Base-by-base conservation (phyloP, 2,113 vertebrate species). In the Hipposideros armiger region DNA sequence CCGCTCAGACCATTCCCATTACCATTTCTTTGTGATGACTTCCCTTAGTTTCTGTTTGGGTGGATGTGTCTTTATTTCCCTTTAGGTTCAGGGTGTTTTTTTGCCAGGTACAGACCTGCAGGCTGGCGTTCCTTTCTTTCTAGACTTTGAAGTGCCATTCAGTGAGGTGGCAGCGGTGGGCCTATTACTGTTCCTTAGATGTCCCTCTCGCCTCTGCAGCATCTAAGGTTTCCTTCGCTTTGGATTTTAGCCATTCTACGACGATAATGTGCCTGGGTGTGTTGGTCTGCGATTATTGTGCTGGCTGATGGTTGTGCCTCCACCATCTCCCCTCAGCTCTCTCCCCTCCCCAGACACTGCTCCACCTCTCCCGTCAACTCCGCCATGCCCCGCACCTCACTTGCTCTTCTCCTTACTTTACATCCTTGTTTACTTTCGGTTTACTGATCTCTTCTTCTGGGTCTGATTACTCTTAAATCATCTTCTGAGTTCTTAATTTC, bases 191-290 rank as follows among this genome's bases (percentile, higher is more conserved):
- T 47, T 20, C 7, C 42, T 66, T 26, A 16, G 84, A 0, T 1
- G 36, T 15, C n/a, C 7, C 0, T 9, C 10, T 60, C 11, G 24
- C 50, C 36, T 47, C 52, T 10, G 50, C 54, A 40, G 64, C 10
- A 45, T 16, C 64, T 4, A 2, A 3, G 50, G 17, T 1, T n/a
- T 2, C 3, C 17, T 14, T 6, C 9, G 26, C 22, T 28, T 14
- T 6, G 72, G 26, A 11, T 7, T 73, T 26, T 15, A 20, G n/a
- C 74, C 2, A 4, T 17, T 19, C 40, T 4, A 3, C 4, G 10
- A 2, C 4, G 4, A 0, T 1, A 5, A 9, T 0, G 3, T 28
- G 7, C 32, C 4, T 4, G 5, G 47, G 9, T 0, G 4, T 11
- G n/a, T 80, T 58, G 66, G 58, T 77, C 8, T 24, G 36, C 42